Evolutionary conservation across 1,140 invertebrate genomes (phyloP), one percentile per base, ranked within the genome.

Genomic region (Stenopsyche tienmushanensis): DNA sequence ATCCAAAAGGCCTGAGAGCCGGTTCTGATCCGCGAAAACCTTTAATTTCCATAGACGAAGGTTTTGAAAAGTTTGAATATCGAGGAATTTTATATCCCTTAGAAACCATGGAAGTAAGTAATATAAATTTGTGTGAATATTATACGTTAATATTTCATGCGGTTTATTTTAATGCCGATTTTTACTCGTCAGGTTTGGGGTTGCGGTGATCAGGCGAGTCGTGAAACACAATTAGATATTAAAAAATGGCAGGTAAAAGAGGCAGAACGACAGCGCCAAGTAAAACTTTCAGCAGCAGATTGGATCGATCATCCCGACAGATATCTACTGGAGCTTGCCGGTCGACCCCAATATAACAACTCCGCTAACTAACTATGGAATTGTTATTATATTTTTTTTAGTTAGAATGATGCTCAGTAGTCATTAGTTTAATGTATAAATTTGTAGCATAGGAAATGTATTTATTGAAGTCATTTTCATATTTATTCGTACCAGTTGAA

Each of bases 301-400:
- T 96, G 93, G 93, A 82, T 93, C 67, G 92, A 96, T 75, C 92
- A 96, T 83, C 93, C 94, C 1, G 93, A 97, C 82, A 85, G 92
- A 64, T 84, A 84, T 76, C 82, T 96, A 26, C 80, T 96, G 52
- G 90, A 95, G 76, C 78, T 96, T 70, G 92, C 89, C 13, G 93
- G 93, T 17, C 80, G 90, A 41, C 85, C 87, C 24, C 86, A 89
- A 71, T 92, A 92, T 72, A 84, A 84, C 71, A 79, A 77, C 59
- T 69, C 64, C 15, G 65, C 71, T 21, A 71, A 62, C 45, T 70
- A 66, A 65, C n/a, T 13, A n/a, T n/a, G n/a, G n/a, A n/a, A n/a
- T n/a, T n/a, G n/a, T n/a, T n/a, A n/a, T n/a, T n/a, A 47, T 9
- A 47, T 10, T n/a, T n/a, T n/a, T n/a, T n/a, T n/a, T n/a, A n/a